A percentile compares a stretch with the other conserved stretches of the same genome.
Conservation (phyloP, 2,888 invertebrate genomes). For the Palloptera scutellata region DNA sequence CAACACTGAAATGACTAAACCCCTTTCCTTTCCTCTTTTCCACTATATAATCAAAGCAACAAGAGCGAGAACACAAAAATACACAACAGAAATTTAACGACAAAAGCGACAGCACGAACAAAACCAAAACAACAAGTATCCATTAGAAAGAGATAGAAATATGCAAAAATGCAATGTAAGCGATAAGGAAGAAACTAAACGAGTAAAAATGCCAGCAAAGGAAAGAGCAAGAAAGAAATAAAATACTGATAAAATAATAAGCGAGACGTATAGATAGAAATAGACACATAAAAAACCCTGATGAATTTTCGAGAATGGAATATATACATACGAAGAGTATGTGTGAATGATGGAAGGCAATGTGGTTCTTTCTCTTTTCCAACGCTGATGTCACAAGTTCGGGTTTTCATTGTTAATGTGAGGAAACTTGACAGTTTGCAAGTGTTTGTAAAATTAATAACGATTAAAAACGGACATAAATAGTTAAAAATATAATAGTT, state of each 20-base stretch:
- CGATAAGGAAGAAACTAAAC: not conserved
- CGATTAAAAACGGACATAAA: not conserved
- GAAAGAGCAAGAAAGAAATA: not conserved
- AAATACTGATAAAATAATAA: not conserved
- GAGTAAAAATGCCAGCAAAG: not conserved
- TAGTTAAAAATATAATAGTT: not conserved
- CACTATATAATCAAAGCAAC: not conserved
- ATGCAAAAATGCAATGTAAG: not conserved
- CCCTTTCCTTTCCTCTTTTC: too few relatives aligned
- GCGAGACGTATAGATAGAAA: not conserved
- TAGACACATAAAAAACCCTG: not conserved
- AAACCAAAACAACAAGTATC: not conserved
- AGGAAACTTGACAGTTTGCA: slow-evolving; percentile 36
- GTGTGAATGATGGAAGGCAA: slow-evolving; percentile 5
- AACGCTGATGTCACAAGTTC: slow-evolving; percentile 22
- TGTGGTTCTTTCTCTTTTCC: slow-evolving; percentile 31
- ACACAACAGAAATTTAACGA: not conserved
- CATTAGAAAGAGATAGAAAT: slow-evolving; percentile 1
- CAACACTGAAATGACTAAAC: not conserved
- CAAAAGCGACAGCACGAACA: not conserved
- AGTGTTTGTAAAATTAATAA: not conserved
- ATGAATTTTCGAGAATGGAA: slow-evolving; percentile 2
- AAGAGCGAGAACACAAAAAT: not conserved
- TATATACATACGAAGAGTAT: not conserved
- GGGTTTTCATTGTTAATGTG: slow-evolving; percentile 19